Evolutionary conservation across 2,797 vertebrate genomes (phyloP), one percentile per base, ranked within the genome.

Genomic region (Hipposideros larvatus): DNA sequence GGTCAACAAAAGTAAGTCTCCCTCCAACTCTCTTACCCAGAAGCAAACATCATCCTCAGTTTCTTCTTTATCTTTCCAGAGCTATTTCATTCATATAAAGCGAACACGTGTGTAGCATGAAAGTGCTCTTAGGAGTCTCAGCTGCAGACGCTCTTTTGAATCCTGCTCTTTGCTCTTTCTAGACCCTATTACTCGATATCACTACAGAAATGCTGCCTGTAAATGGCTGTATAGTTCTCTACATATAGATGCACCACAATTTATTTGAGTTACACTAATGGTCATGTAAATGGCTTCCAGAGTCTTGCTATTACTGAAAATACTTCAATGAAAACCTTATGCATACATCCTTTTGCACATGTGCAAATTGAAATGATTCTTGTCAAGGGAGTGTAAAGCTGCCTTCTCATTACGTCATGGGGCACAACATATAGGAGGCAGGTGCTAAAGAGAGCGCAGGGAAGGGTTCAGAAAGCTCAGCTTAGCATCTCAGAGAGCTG

Each of bases 31-130:
- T 55, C 65, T 83, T n/a, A 61, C 31, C 53, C 34, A 46, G 28
- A 71, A 48, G 55, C 5, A 73, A 8, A 2, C 31, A 66, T 31
- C 46, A 48, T 68, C 24, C 16, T 63, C 34, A 48, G 26, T 43
- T 84, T 91, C 74, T 63, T 91, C 34, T 46, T 92, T 92, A 31
- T 46, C 70, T 57, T 57, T 79, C 57, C 65, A 70, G 57, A 91
- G 43, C 79, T 10, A 51, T 21, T 68, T 18, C 26, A 61, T 34
- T 46, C 15, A 7, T 26, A 57, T 41, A 74, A 91, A 88, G 48
- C 34, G 93, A 74, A 68, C 21, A 8, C 5, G 41, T 11, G 18
- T 6, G 37, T 84, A 68, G 61, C 57, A 46, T 90, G 5, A 31
- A 83, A 68, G 57, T 46, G 34, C 31, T 93, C 46, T 31, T 43